These are phyloP conservation scores for Unio pictorum DNA, from an alignment of 2,888 invertebrate species.

Conservation along the genomic window DNA sequence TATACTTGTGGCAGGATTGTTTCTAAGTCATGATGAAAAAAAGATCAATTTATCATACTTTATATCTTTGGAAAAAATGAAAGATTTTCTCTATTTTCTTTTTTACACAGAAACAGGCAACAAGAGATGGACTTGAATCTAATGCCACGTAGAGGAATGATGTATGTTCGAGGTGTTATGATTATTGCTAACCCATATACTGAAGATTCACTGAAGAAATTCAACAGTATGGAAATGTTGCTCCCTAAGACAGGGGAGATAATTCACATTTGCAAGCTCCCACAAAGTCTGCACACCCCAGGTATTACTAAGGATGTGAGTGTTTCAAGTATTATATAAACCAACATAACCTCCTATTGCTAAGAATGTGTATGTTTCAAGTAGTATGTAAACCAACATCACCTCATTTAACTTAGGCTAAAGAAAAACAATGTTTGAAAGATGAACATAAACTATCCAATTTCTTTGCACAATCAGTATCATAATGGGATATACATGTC, in stretches of 20 bases:
- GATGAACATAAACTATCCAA: too few species aligned
- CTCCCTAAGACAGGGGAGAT: constrained; percentile 64
- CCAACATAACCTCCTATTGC: constrained; percentile 11
- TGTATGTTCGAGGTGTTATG: constrained; percentile 63
- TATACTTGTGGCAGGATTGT: too few species aligned
- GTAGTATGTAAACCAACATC: background rate
- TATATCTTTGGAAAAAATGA: too few species aligned
- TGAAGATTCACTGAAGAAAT: constrained; percentile 65
- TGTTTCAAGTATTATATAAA: background rate
- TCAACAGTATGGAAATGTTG: constrained; percentile 67
- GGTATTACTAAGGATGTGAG: constrained; percentile 35
- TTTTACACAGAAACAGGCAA: constrained; percentile 51
- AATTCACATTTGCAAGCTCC: constrained; percentile 64
- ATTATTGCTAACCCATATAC: constrained; percentile 69
- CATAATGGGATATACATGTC: too few species aligned
- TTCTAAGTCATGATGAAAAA: too few species aligned
- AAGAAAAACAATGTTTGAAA: too few species aligned
- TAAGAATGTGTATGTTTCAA: too few species aligned
- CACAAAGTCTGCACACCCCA: constrained; percentile 68
- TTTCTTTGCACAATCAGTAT: too few species aligned
- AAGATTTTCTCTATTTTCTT: background rate
- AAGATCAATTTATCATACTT: too few species aligned
- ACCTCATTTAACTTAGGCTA: background rate
- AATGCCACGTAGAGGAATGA: constrained; percentile 64
- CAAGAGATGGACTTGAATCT: constrained; percentile 67